phyloP scores from a whole-genome alignment of 2,113 vertebrate genomes.

The Lepidothrix coronata region DNA sequence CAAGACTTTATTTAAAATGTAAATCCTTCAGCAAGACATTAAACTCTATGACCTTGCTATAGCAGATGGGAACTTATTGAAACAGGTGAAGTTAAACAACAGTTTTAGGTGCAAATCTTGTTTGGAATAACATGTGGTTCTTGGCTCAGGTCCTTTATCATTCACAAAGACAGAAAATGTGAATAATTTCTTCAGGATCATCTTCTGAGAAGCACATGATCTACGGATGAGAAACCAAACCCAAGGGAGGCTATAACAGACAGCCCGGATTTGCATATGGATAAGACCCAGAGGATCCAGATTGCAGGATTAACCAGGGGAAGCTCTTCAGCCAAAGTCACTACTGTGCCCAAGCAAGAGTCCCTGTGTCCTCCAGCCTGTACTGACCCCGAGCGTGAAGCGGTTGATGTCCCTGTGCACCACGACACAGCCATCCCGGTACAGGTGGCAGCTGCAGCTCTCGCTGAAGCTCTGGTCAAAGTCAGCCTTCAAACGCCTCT shows the following conservation, averaged over 20 bases:
- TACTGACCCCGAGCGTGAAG: constrained; percentile 73
- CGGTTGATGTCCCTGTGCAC: constrained; percentile 66
- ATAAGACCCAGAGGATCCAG: neutral
- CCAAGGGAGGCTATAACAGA: neutral
- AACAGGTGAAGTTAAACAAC: neutral
- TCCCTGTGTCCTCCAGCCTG: neutral
- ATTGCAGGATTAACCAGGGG: neutral
- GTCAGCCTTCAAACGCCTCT: constrained; percentile 66
- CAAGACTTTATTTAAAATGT: neutral
- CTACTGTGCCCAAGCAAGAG: neutral
- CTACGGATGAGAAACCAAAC: neutral
- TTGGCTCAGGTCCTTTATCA: neutral
- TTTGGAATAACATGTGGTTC: neutral
- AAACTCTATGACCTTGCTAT: neutral
- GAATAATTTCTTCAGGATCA: neutral
- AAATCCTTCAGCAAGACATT: neutral
- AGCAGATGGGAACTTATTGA: neutral
- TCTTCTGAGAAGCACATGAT: neutral
- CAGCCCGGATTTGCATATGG: neutral
- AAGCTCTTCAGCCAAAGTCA: neutral
- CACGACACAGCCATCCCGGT: constrained; percentile 74
- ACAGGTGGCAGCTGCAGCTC: constrained; percentile 73
- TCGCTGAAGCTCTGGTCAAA: constrained; percentile 66
- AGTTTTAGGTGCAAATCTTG: neutral
- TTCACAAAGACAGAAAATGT: neutral